Conservation (phyloP, 1,140 invertebrate genomes). For the Drosophila fuyamai region DNA sequence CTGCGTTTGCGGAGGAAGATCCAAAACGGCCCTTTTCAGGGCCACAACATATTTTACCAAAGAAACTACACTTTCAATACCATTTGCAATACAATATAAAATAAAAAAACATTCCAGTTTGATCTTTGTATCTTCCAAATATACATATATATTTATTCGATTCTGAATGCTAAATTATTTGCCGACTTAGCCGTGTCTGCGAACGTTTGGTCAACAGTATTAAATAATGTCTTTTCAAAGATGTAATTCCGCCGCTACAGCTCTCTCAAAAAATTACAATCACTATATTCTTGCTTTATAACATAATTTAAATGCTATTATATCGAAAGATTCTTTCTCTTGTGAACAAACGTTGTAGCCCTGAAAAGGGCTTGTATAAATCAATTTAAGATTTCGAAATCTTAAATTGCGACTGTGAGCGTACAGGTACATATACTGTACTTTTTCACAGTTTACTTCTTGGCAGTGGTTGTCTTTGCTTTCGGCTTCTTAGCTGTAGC, state of each 20-base stretch:
- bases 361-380: neutral
- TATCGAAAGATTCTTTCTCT: neutral
- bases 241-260: no score
- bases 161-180: no score
- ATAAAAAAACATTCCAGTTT: no score
- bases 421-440: no score
- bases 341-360: neutral
- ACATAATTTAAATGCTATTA: neutral
- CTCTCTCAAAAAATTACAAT: no score
- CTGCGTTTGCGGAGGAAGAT: constrained; percentile 4
- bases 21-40: constrained; percentile 59
- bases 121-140: no score
- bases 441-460: constrained; percentile 9
- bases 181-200: no score
- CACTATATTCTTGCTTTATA: no score
- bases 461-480: constrained; percentile 29
- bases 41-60: constrained; percentile 20
- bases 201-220: no score
- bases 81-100: no score
- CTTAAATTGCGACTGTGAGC: neutral
- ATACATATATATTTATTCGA: no score
- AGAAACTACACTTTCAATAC: constrained; percentile 18
- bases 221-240: no score
- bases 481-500: constrained; percentile 26
- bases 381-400: neutral